Conservation (phyloP, 2,113 vertebrate genomes). For the Jaculus jaculus region DNA sequence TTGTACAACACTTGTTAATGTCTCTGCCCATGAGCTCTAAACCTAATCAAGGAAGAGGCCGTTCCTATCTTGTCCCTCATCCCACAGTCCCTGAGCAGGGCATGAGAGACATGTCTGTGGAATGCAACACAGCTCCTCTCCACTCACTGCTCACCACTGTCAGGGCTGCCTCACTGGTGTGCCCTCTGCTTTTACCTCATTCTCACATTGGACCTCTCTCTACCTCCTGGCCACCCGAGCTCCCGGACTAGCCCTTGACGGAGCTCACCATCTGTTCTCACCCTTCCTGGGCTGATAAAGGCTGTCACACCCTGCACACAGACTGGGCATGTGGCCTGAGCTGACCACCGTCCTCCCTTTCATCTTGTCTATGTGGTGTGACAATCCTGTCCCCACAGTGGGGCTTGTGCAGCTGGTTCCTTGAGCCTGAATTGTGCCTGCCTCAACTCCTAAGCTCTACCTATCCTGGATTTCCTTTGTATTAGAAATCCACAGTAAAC, state of each 20-base stretch:
- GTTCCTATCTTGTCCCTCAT: not conserved
- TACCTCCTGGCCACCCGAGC: not conserved
- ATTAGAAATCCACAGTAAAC: not conserved
- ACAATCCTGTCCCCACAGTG: not conserved
- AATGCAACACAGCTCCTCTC: not conserved
- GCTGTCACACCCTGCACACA: not conserved
- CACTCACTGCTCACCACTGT: not conserved
- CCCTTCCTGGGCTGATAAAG: not conserved
- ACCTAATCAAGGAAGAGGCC: not conserved
- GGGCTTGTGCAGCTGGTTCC: not conserved
- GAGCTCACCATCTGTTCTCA: not conserved
- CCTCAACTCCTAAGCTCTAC: not conserved
- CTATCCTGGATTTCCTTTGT: not conserved
- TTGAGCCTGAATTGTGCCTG: conserved; percentile 1
- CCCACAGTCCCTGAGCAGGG: not conserved
- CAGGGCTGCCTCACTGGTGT: not conserved
- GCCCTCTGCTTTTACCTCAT: not conserved
- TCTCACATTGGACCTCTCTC: not conserved
- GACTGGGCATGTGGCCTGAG: not conserved
- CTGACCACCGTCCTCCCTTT: not conserved
- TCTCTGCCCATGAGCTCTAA: not conserved
- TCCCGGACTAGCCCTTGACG: not conserved
- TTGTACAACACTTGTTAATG: not conserved
- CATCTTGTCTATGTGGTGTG: not conserved
- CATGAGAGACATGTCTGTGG: not conserved